Evolutionary conservation across 2,888 invertebrate genomes (phyloP).

Genomic region (Drosophila algonquin): DNA sequence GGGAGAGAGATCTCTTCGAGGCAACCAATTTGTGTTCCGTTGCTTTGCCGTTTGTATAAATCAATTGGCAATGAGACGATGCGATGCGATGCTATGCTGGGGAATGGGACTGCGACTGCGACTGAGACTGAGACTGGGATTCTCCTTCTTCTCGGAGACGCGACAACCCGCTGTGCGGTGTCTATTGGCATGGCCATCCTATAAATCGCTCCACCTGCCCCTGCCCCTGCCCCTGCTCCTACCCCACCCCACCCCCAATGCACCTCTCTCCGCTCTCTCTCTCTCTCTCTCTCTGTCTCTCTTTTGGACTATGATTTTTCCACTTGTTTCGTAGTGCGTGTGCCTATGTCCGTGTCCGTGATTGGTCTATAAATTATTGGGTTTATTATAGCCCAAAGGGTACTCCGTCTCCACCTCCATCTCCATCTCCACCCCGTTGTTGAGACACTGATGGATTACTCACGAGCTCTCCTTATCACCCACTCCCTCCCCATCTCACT

Average conservation of each 20-base stretch:
- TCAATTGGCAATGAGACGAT: conserved; percentile 65
- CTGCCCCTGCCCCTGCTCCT: conserved; percentile 15
- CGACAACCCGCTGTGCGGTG: conserved; percentile 81
- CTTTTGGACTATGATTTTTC: conserved; percentile 77
- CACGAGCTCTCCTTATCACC: conserved; percentile 27
- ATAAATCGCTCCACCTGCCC: conserved; percentile 65
- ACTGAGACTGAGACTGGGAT: conserved; percentile 15
- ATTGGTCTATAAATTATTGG: conserved; percentile 75
- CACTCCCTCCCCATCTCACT: conserved; percentile 5
- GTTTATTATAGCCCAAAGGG: conserved; percentile 66
- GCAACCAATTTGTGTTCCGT: conserved; percentile 80
- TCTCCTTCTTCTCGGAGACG: conserved; percentile 57
- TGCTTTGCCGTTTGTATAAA: conserved; percentile 80
- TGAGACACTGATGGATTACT: conserved; percentile 72
- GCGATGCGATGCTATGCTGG: conserved; percentile 24
- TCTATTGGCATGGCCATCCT: conserved; percentile 75
- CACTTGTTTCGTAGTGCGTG: conserved; percentile 65
- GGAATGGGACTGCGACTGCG: conserved; percentile 18
- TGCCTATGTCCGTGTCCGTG: conserved; percentile 69
- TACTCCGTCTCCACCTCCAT: conserved; percentile 23
- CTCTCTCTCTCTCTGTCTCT: conserved; percentile 52
- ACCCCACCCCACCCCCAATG: neutral
- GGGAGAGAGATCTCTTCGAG: conserved; percentile 37
- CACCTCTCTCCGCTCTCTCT: neutral
- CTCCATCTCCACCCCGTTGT: conserved; percentile 60